Evolutionary conservation across 1,140 invertebrate species (phyloP).

Genomic region (Lutraria rhynchaena): DNA sequence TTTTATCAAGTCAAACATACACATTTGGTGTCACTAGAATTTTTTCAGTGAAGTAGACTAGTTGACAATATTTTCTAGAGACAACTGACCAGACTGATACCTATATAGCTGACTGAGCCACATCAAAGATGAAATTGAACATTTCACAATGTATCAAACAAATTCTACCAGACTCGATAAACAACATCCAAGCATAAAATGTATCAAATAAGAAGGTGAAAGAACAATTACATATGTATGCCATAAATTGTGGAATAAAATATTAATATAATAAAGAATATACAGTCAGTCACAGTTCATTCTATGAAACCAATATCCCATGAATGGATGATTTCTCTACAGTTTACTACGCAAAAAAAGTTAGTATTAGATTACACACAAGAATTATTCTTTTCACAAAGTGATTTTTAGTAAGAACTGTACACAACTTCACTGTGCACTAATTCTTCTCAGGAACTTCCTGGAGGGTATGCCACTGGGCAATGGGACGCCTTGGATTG

Average conservation of each 20-base stretch:
- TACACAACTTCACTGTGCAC: conserved; percentile 28
- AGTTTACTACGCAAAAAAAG: neutral
- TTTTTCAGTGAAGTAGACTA: no score
- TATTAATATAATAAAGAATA: conserved; percentile 28
- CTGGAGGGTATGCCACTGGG: conserved; percentile 98
- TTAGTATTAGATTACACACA: no score
- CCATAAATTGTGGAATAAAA: conserved; percentile 37
- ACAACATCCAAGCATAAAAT: conserved; percentile 47
- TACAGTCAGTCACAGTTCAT: conserved; percentile 11
- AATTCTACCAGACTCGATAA: conserved; percentile 18
- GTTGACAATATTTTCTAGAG: no score
- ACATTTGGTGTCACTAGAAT: no score
- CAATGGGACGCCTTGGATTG: conserved; percentile 98
- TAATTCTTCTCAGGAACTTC: conserved; percentile 82
- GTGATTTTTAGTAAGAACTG: neutral
- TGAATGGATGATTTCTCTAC: conserved; percentile 7
- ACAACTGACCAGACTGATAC: no score
- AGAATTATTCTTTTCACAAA: conserved; percentile 16
- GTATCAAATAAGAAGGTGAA: conserved; percentile 32
- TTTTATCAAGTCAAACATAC: no score
- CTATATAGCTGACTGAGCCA: no score
- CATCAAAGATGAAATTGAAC: no score
- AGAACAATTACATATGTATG: conserved; percentile 16
- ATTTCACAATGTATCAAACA: no score
- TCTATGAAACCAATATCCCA: conserved; percentile 13